phyloP scores from a whole-genome alignment of 2,888 invertebrate genomes.

The Agrenia bidenticulata region DNA sequence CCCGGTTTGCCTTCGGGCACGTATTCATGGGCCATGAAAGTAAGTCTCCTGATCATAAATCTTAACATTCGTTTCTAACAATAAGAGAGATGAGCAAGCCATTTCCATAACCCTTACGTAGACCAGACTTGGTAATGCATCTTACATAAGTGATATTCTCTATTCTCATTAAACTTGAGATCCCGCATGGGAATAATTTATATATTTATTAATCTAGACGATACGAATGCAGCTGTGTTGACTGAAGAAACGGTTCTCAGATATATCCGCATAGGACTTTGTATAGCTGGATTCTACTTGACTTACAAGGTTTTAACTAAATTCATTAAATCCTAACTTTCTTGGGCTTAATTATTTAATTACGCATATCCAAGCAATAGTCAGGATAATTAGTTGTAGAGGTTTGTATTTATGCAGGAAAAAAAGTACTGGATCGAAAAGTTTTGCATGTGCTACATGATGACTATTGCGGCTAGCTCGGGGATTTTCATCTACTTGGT shows the following conservation, averaged over 20 bases:
- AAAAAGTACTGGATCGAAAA: slow-evolving; percentile 42
- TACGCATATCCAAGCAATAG: too few relatives aligned
- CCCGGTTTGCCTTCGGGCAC: slow-evolving; percentile 33
- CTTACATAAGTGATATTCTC: too few relatives aligned
- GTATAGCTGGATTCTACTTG: slow-evolving; percentile 34
- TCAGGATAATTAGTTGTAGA: background rate
- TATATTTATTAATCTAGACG: background rate
- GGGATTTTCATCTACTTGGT: slow-evolving; percentile 39
- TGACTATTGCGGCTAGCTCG: slow-evolving; percentile 21
- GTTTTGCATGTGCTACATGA: slow-evolving; percentile 38
- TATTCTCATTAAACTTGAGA: background rate
- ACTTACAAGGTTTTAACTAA: slow-evolving; percentile 36
- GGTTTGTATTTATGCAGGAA: slow-evolving; percentile 27
- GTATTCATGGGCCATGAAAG: slow-evolving; percentile 40
- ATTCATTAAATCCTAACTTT: too few relatives aligned
- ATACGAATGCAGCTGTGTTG: slow-evolving; percentile 20
- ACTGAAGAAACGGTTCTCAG: slow-evolving; percentile 39
- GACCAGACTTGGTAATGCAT: too few relatives aligned
- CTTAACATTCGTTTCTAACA: too few relatives aligned
- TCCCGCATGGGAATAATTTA: background rate
- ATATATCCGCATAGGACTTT: slow-evolving; percentile 29
- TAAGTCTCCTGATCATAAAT: too few relatives aligned
- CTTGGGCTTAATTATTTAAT: too few relatives aligned
- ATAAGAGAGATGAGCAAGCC: too few relatives aligned
- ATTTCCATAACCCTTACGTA: too few relatives aligned